Base-by-base conservation (phyloP, 2,888 invertebrate genomes). In the Tetrapedia diversipes region DNA sequence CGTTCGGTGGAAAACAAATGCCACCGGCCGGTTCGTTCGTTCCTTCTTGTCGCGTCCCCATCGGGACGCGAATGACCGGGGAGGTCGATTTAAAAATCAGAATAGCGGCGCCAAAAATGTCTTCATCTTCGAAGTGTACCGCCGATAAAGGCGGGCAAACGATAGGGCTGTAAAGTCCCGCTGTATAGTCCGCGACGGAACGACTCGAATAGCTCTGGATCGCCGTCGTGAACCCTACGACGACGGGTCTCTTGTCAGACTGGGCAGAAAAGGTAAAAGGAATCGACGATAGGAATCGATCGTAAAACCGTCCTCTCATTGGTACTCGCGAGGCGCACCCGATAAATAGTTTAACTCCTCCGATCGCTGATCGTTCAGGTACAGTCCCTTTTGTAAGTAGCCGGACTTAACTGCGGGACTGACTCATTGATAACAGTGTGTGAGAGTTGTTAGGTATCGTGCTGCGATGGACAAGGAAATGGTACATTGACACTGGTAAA, bases 31-130 rank as follows among this genome's bases (percentile, higher is more conserved):
- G 53, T 22, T 22, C 41, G 4, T 37, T 22, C 47, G 11, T 63
- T 39, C 19, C n/a, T 41, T 54, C 51, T 39, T 22, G 54, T 34
- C 70, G 34, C 29, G 51, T 4, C 27, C 16, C n/a, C n/a, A n/a
- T 53, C 47, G 27, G 32, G 14, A n/a, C 37, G 6, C 47, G 63
- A 73, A 41, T 32, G 37, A 27, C 45, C 34, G 34, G 65, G 14
- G 54, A n/a, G n/a, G 65, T 76, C 75, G 78, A 82, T 81, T 82
- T 80, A 84, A 86, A 86, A 86, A 86, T 87, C 84, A 77, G 86
- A 86, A 84, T 80, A 77, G 80, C 86, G 90, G 89, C 89, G 90
- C 89, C 89, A 83, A 89, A 89, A 90, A 86, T 85, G 87, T 89
- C 87, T 86, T 86, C 86, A 86, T 87, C 84, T 84, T 84, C 81